Conservation (phyloP, 2,888 invertebrate species). For the Drosophila monieri region DNA sequence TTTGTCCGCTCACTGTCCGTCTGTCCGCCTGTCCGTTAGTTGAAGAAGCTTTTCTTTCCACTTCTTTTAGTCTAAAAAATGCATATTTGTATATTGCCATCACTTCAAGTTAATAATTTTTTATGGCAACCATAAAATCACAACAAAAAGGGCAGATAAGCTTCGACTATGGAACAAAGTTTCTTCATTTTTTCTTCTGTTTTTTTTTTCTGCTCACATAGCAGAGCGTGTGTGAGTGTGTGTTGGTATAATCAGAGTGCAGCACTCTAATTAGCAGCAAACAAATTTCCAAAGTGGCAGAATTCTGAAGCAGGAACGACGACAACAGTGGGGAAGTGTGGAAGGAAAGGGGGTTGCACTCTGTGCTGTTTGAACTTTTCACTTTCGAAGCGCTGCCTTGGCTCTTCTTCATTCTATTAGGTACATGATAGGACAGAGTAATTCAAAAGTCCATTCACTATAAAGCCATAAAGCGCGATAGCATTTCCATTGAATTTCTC, state of each 20-base stretch:
- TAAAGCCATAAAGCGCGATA: neutral
- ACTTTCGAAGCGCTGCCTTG: conserved; percentile 51
- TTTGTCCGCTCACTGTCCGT: too few relatives aligned
- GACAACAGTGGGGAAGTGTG: conserved; percentile 7
- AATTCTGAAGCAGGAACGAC: conserved; percentile 1
- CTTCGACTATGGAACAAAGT: conserved; percentile 5
- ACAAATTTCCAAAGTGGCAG: conserved; percentile 41
- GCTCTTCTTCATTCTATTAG: conserved; percentile 11
- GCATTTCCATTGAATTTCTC: neutral
- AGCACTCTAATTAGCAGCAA: conserved; percentile 67
- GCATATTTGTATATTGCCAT: conserved; percentile 3
- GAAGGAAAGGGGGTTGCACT: conserved; percentile 20
- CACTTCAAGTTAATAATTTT: conserved; percentile 13
- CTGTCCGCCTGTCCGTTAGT: too few relatives aligned
- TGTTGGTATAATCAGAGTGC: conserved; percentile 51
- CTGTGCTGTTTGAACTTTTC: conserved; percentile 50
- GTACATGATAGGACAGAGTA: conserved; percentile 26
- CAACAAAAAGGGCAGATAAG: conserved; percentile 6
- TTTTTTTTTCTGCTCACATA: conserved; percentile 16
- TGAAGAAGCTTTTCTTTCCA: too few relatives aligned
- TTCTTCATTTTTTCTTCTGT: conserved; percentile 13
- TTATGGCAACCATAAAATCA: conserved; percentile 1
- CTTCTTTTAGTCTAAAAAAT: neutral
- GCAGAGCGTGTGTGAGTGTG: conserved; percentile 3
- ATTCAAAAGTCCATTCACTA: conserved; percentile 5